These are phyloP conservation scores for Drosophila tanythrix DNA, from an alignment of 2,888 invertebrate genomes.

Conservation along the genomic window DNA sequence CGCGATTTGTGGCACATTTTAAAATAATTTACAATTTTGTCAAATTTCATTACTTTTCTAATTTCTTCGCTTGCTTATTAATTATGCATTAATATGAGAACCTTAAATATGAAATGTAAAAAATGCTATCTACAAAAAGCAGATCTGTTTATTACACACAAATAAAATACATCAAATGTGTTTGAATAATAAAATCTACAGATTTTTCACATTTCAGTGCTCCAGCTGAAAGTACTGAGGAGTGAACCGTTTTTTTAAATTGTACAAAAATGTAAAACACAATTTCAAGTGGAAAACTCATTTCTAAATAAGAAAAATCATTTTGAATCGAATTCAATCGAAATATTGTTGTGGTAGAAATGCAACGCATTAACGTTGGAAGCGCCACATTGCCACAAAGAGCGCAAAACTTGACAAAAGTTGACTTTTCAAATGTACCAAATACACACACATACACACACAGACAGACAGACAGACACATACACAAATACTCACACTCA, in stretches of 20 bases:
- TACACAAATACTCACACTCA: conserved; percentile 7
- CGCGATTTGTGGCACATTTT: neutral
- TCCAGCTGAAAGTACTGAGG: neutral
- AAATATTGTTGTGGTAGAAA: neutral
- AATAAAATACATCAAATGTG: neutral
- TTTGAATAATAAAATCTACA: neutral
- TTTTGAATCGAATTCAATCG: neutral
- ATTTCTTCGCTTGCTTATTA: neutral
- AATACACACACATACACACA: conserved; percentile 1
- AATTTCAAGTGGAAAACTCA: neutral
- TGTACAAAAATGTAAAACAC: neutral
- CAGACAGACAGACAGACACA: conserved; percentile 3
- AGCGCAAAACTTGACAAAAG: conserved; percentile 47
- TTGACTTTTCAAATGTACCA: conserved; percentile 56
- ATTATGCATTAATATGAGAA: neutral
- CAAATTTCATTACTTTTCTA: neutral
- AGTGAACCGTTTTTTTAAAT: neutral
- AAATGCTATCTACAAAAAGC: neutral
- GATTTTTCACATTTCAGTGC: neutral
- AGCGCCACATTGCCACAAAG: conserved; percentile 18
- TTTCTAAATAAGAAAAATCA: neutral
- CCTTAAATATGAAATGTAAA: neutral
- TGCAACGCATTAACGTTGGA: conserved; percentile 36
- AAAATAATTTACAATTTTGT: neutral
- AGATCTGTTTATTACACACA: neutral